Evolutionary conservation across 2,797 vertebrate species (phyloP).

Genomic region (Sebastes miniatus): DNA sequence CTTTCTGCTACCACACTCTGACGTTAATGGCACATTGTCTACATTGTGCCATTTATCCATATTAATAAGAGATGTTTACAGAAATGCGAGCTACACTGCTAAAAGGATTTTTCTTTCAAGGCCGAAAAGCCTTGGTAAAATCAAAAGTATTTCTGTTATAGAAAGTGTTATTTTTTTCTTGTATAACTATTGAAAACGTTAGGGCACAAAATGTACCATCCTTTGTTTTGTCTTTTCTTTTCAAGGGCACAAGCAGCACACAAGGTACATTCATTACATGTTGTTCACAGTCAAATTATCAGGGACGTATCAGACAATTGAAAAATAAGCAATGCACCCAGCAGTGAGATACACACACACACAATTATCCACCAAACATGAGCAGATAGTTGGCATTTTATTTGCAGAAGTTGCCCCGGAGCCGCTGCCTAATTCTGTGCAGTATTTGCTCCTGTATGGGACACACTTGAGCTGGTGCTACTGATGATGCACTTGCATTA

Average conservation of each 20-base stretch:
- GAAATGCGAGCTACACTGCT: not conserved
- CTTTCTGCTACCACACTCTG: not conserved
- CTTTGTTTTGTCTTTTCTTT: not conserved
- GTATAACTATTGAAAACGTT: not conserved
- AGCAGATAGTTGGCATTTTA: constrained; percentile 1
- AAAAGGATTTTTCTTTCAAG: not conserved
- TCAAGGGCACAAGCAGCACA: not conserved
- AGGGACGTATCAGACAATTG: not conserved
- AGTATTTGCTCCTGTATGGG: not conserved
- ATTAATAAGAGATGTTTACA: constrained; percentile 2
- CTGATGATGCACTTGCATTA: constrained; percentile 37
- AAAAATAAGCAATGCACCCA: not conserved
- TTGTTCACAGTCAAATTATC: not conserved
- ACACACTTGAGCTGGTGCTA: constrained; percentile 24
- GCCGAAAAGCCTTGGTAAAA: not conserved
- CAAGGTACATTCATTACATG: not conserved
- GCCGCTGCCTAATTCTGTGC: constrained; percentile 1
- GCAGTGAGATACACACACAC: not conserved
- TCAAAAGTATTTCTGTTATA: not conserved
- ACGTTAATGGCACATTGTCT: not conserved
- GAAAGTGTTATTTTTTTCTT: not conserved
- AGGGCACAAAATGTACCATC: not conserved
- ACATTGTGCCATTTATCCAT: not conserved
- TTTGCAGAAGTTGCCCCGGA: not conserved
- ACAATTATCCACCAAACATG: not conserved